Conservation (phyloP, 2,888 invertebrate genomes). For the Thelaira solivaga region DNA sequence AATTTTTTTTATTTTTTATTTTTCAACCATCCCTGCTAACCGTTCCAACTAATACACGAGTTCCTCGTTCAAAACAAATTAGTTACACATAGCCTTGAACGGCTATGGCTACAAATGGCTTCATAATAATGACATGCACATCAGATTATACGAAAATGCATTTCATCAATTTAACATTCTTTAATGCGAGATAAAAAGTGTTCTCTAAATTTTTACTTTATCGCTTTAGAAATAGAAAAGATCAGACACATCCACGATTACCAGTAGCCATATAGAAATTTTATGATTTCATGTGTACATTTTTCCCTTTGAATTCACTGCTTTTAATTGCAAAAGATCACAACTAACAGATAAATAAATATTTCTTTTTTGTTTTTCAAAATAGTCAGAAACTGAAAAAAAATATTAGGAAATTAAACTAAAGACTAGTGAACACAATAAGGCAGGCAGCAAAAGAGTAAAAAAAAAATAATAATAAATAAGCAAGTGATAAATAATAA, state of each 20-base stretch:
- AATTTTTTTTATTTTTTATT: too few species aligned
- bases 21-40: too few species aligned
- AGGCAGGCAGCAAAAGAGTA: slow-evolving; percentile 17
- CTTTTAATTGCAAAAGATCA: slow-evolving; percentile 8
- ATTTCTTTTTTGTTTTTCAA: neutral
- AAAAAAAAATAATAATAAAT: slow-evolving; percentile 73
- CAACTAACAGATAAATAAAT: neutral
- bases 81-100: too few species aligned
- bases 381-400: slow-evolving; percentile 4
- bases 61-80: too few species aligned
- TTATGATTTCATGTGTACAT: neutral
- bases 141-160: too few species aligned
- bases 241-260: neutral
- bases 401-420: neutral
- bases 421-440: slow-evolving; percentile 3
- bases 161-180: too few species aligned
- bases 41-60: too few species aligned
- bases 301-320: neutral
- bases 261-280: neutral
- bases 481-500: slow-evolving; percentile 77
- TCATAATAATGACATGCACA: too few species aligned
- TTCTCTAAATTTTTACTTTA: too few species aligned
- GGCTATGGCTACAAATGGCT: too few species aligned
- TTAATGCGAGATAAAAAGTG: too few species aligned
- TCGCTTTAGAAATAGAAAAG: too few species aligned